A percentile compares a stretch with the other conserved stretches of the same genome.
Conservation (phyloP, 2,113 vertebrate species). For the Hippopotamus amphibius region DNA sequence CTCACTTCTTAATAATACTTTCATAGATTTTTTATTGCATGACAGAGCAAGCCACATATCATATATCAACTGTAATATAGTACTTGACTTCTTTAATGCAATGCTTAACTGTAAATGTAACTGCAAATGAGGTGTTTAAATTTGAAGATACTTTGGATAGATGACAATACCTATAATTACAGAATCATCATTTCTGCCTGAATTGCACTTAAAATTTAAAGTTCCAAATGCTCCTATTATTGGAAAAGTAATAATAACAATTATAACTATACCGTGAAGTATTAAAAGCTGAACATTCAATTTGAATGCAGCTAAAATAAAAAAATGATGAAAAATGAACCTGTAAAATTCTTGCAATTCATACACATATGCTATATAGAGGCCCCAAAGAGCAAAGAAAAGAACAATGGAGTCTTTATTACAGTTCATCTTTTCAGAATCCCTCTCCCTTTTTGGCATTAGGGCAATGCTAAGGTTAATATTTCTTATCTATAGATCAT, state of each 20-base stretch:
- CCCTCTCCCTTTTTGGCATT: neutral
- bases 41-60: constrained; percentile 65
- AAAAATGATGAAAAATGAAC: constrained; percentile 57
- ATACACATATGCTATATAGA: constrained; percentile 43
- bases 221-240: constrained; percentile 59
- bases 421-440: neutral
- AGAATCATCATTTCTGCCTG: constrained; percentile 69
- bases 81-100: constrained; percentile 59
- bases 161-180: constrained; percentile 61
- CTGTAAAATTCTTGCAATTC: constrained; percentile 53
- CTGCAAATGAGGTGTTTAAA: constrained; percentile 70
- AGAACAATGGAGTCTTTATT: neutral
- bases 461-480: neutral
- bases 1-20: constrained; percentile 25
- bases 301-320: constrained; percentile 68
- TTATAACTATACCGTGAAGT: constrained; percentile 57
- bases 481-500: constrained; percentile 4
- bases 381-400: neutral
- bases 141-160: constrained; percentile 10
- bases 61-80: constrained; percentile 71
- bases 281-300: constrained; percentile 66
- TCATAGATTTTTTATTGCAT: constrained; percentile 41
- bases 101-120: constrained; percentile 66
- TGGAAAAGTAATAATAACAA: constrained; percentile 77
- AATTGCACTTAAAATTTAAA: constrained; percentile 67